phyloP scores from a whole-genome alignment of 1,140 invertebrate genomes.

The Samia ricini region DNA sequence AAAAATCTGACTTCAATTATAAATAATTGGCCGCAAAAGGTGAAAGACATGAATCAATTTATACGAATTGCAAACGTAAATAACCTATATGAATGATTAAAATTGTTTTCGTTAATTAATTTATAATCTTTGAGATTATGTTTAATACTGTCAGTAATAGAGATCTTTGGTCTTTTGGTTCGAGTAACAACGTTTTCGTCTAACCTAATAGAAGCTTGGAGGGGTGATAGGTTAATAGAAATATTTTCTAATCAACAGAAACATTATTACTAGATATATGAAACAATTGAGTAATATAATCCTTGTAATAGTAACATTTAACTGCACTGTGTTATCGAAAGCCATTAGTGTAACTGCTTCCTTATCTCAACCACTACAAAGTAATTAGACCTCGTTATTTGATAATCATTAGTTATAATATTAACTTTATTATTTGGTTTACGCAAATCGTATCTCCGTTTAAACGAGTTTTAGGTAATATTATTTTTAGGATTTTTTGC shows the following conservation, averaged over 20 bases:
- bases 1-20: slow-evolving; percentile 7
- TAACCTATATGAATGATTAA: neutral
- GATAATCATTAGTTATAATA: neutral
- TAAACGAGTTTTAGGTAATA: neutral
- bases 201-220: no score
- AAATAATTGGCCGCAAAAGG: slow-evolving; percentile 9
- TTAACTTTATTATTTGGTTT: neutral
- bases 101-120: neutral
- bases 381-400: neutral
- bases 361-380: neutral
- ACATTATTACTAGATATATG: neutral
- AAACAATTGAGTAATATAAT: neutral
- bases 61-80: neutral
- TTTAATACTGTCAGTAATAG: neutral
- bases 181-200: no score
- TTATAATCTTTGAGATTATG: neutral
- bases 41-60: slow-evolving; percentile 6
- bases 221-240: no score
- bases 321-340: neutral
- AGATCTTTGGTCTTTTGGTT: neutral
- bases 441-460: neutral
- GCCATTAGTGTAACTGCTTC: slow-evolving; percentile 1
- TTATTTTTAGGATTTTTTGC: no score
- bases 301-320: neutral
- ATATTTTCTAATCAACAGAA: neutral